Conservation (phyloP, 2,888 invertebrate species). For the Malachius bipustulatus region DNA sequence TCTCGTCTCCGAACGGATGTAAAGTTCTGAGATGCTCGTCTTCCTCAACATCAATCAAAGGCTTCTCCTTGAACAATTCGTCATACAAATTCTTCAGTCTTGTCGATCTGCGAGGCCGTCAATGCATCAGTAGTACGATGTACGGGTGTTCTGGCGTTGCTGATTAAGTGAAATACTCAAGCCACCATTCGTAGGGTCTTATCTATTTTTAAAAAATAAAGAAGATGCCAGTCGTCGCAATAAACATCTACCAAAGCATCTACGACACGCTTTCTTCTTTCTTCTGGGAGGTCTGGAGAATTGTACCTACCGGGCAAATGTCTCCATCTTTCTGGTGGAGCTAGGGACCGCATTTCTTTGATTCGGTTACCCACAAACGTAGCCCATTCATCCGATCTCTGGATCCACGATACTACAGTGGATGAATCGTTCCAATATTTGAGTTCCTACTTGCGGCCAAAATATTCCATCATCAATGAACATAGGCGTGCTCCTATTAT, state of each 20-base stretch:
- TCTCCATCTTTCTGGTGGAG: slow-evolving; percentile 18
- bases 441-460: slow-evolving; percentile 12
- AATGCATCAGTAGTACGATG: too few species aligned
- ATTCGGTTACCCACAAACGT: slow-evolving; percentile 24
- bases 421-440: slow-evolving; percentile 23
- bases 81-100: too few species aligned
- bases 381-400: slow-evolving; percentile 18
- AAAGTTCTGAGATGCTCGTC: too few species aligned
- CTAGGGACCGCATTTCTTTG: slow-evolving; percentile 21
- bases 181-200: too few species aligned
- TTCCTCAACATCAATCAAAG: too few species aligned
- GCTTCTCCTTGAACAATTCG: too few species aligned
- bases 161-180: too few species aligned
- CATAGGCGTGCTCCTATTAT: slow-evolving; percentile 21
- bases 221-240: too few species aligned
- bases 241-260: slow-evolving; percentile 23
- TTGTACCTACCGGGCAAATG: slow-evolving; percentile 25
- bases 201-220: too few species aligned
- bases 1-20: too few species aligned
- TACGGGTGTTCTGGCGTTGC: too few species aligned
- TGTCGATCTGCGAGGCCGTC: too few species aligned
- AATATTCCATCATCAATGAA: slow-evolving; percentile 10
- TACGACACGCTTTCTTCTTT: slow-evolving; percentile 28
- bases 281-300: slow-evolving; percentile 26
- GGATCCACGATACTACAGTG: slow-evolving; percentile 23